Conservation (phyloP, 2,113 vertebrate species). For the Larimichthys crocea region DNA sequence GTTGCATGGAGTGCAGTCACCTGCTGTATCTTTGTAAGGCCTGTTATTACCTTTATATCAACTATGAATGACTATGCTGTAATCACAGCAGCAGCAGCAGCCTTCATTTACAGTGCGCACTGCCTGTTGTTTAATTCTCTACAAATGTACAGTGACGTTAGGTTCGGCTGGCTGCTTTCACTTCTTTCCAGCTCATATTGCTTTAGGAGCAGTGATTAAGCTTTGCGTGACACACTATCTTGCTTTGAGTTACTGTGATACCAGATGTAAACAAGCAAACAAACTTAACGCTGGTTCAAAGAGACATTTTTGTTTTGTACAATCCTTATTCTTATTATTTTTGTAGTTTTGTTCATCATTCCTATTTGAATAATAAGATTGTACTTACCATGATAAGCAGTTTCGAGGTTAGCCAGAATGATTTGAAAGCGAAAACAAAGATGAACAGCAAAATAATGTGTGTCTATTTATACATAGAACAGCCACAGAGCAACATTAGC, state of each 20-base stretch:
- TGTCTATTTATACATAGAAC: neutral
- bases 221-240: constrained; percentile 4
- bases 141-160: constrained; percentile 30
- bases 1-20: constrained; percentile 36
- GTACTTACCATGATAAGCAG: neutral
- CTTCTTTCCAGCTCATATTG: constrained; percentile 8
- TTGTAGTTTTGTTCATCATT: neutral
- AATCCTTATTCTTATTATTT: neutral
- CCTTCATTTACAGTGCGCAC: constrained; percentile 1
- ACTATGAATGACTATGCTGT: constrained; percentile 30
- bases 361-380: neutral
- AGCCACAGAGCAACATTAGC: neutral
- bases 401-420: neutral
- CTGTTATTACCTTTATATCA: constrained; percentile 40
- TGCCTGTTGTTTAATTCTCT: constrained; percentile 14
- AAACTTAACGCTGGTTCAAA: neutral
- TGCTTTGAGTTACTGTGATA: neutral
- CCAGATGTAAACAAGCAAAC: constrained; percentile 9
- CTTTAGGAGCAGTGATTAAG: constrained; percentile 1
- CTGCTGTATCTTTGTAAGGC: constrained; percentile 39
- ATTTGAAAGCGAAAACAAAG: neutral
- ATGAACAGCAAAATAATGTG: neutral
- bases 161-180: constrained; percentile 13
- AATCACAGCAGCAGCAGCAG: constrained; percentile 32
- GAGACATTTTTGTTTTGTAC: neutral